Evolutionary conservation across 2,113 vertebrate genomes (phyloP).

Genomic region (Ageneiosus marmoratus): DNA sequence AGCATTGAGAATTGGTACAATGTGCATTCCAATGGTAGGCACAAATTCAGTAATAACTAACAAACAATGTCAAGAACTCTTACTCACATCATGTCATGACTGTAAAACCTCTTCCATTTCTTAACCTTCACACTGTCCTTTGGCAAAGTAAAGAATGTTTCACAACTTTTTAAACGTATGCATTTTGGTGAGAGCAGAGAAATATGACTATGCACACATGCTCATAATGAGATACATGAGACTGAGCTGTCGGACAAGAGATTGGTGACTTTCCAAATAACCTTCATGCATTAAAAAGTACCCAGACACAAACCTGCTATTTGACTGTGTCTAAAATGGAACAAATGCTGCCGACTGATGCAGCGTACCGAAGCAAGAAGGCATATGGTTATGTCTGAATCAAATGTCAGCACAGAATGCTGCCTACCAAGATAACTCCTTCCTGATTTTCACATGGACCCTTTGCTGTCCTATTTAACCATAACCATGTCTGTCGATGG

Average conservation of each 20-base stretch:
- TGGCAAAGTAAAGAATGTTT: neutral
- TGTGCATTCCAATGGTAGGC: neutral
- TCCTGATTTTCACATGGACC: neutral
- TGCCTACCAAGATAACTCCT: slow-evolving; percentile 18
- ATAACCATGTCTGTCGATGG: neutral
- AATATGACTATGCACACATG: neutral
- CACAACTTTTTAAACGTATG: too few species aligned
- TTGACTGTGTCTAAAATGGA: slow-evolving; percentile 6
- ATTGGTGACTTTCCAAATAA: slow-evolving; percentile 31
- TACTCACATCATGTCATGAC: neutral
- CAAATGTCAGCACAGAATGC: slow-evolving; percentile 16
- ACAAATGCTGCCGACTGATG: neutral
- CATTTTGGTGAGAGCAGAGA: neutral
- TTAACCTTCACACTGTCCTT: slow-evolving; percentile 6
- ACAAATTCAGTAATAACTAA: slow-evolving; percentile 25
- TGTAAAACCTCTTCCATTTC: neutral
- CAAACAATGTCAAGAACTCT: neutral
- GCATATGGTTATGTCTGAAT: slow-evolving; percentile 1
- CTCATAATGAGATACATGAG: neutral
- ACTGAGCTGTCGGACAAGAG: slow-evolving; percentile 15
- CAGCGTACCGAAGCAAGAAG: neutral
- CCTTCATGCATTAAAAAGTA: slow-evolving; percentile 7
- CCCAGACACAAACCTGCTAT: neutral
- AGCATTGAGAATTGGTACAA: slow-evolving; percentile 15
- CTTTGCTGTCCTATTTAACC: neutral